A percentile compares a stretch with the other conserved stretches of the same genome.
Evolutionary conservation across 2,113 vertebrate species (phyloP).

Genomic region (Eurystomus gularis): DNA sequence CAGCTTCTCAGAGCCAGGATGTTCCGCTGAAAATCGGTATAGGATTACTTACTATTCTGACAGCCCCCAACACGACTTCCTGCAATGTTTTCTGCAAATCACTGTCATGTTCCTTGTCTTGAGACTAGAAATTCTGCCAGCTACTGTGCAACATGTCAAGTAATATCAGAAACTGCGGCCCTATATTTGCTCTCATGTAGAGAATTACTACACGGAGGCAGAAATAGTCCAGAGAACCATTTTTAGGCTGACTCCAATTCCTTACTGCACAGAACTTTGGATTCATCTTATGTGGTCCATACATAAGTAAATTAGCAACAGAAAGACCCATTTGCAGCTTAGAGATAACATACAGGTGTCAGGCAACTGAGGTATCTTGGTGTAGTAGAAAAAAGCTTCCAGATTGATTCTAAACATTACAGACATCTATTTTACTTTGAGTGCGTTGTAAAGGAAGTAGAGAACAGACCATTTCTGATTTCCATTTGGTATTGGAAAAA

Average conservation of each 20-base stretch:
- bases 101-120: not conserved
- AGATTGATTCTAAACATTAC: not conserved
- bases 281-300: not conserved
- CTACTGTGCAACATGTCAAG: accelerated
- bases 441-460: not conserved
- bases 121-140: not conserved
- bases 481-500: not conserved
- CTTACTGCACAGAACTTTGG: not conserved
- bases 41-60: not conserved
- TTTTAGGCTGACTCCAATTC: not conserved
- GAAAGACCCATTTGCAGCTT: not conserved
- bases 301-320: not conserved
- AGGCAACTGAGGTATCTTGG: accelerated
- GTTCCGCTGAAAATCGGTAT: not conserved
- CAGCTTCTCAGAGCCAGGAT: not conserved
- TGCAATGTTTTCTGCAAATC: not conserved
- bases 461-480: not conserved
- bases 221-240: not conserved
- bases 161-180: not conserved
- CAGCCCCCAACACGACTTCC: not conserved
- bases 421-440: not conserved
- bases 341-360: not conserved
- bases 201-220: not conserved
- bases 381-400: not conserved
- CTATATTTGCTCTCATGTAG: not conserved